Evolutionary conservation across 2,113 vertebrate genomes (phyloP), one percentile per base, ranked within the genome.

Genomic region (Myrmophylax atrothorax): DNA sequence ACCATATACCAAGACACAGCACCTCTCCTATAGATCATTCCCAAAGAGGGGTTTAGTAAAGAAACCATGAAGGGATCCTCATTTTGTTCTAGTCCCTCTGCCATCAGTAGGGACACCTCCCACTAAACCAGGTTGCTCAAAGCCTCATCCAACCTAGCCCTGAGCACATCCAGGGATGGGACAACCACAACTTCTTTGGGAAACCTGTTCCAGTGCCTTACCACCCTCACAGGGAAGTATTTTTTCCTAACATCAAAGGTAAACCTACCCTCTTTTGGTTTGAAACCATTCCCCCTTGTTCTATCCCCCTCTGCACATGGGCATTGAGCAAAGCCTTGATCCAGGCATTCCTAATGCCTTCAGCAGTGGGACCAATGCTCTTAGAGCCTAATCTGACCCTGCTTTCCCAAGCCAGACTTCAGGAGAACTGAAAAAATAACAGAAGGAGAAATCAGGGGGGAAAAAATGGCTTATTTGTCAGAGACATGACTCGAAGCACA

Each of bases 61-160:
- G 2, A 87, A 92, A 42, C 6, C 5, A 18, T 5, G 4, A 26
- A 55, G 20, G 52, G 9, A 75, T 16, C 16, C 22, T 62, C 17
- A 50, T 37, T 14, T 26, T 63, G 2, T 63, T 70, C 49, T 24
- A 46, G 12, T 1, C 2, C 4, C 14, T 4, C 25, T 69, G 22
- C 56, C 2, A 5, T 9, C 9, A 29, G 7, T 31, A 70, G 26
- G 42, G 49, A 56, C 49, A 50, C 1, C 4, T 84, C 14, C 7
- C 31, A 11, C 49, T 7, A 0, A 0, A 4, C 26, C 56, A 50
- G 15, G 12, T 3, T 44, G 12, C 10, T 56, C 12, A 31, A 55
- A 90, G 35, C 79, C 7, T 35, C 1, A 0, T 28, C 40, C 40
- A 63, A 0, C 18, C 40, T 13, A 31, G 31, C 14, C 22, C 56